Conservation (phyloP, 1,140 invertebrate species). For the Vollenhovia emeryi region DNA sequence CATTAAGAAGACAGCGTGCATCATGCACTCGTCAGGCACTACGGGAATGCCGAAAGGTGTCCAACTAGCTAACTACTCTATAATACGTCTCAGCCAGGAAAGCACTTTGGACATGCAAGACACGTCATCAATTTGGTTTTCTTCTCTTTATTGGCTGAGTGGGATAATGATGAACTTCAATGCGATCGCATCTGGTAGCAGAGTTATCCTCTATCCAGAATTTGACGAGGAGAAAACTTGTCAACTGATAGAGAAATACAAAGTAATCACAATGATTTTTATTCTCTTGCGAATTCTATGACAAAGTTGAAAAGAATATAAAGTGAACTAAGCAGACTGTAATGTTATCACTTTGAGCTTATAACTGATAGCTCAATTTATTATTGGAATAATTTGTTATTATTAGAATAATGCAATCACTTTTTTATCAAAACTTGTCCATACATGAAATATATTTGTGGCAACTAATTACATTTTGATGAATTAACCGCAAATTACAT, state of each 20-base stretch:
- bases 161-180: constrained; percentile 46
- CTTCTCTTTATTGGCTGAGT: constrained; percentile 77
- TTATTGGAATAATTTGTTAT: neutral
- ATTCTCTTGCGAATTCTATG: neutral
- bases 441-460: neutral
- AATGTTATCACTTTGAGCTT: neutral
- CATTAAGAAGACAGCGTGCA: constrained; percentile 62
- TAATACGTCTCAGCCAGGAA: neutral
- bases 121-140: constrained; percentile 65
- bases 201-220: constrained; percentile 82
- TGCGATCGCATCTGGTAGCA: constrained; percentile 76
- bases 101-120: neutral
- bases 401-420: neutral
- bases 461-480: neutral
- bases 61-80: constrained; percentile 86
- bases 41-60: constrained; percentile 92
- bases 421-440: neutral
- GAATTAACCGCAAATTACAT: neutral
- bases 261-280: constrained; percentile 36
- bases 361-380: neutral
- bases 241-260: constrained; percentile 83
- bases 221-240: constrained; percentile 86
- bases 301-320: neutral
- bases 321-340: neutral
- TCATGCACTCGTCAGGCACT: constrained; percentile 89